Conservation (phyloP, 2,797 vertebrate genomes). For the Erethizon dorsatum region DNA sequence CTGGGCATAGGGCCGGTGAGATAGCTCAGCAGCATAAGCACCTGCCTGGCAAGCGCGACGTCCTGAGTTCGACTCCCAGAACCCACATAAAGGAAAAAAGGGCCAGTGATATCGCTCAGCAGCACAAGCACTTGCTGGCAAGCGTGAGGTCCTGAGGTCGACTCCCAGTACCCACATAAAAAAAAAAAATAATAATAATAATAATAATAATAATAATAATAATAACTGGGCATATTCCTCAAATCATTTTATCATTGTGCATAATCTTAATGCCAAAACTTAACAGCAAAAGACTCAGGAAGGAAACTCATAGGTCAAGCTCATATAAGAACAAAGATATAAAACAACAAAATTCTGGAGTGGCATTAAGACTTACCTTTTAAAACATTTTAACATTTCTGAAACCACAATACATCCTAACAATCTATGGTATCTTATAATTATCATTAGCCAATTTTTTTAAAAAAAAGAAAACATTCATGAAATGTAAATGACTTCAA, state of each 20-base stretch:
- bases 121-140: no score
- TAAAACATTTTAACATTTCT: constrained; percentile 34
- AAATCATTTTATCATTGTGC: background rate
- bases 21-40: no score
- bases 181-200: no score
- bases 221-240: background rate
- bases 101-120: no score
- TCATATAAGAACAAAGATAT: background rate
- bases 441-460: constrained; percentile 7
- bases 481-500: background rate
- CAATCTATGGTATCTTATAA: background rate
- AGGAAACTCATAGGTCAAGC: background rate
- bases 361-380: background rate
- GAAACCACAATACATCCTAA: constrained; percentile 50
- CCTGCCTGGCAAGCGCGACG: no score
- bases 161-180: no score
- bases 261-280: background rate
- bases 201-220: background rate
- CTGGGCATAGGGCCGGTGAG: background rate
- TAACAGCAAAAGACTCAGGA: constrained; percentile 56
- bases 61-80: no score
- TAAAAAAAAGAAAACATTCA: background rate
- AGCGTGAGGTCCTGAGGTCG: no score
- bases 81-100: no score
- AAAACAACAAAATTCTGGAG: background rate